Conservation (phyloP, 2,888 invertebrate species). For the Yponomeuta sedellus region DNA sequence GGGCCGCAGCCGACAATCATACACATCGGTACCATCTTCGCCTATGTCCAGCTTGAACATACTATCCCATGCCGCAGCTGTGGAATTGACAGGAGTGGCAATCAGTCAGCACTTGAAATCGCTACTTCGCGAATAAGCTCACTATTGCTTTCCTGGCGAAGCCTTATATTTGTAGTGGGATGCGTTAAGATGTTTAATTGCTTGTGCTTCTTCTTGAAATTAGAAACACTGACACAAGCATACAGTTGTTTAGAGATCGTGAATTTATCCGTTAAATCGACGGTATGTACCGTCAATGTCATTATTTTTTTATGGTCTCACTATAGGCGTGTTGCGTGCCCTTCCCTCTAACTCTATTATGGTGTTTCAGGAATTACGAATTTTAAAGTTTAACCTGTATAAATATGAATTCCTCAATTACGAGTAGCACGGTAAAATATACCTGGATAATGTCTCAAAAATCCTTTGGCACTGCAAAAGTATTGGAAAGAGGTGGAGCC, state of each 20-base stretch:
- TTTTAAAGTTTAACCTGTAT: no score
- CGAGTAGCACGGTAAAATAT: slow-evolving; percentile 12
- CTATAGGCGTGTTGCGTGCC: background rate
- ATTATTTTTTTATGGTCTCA: background rate
- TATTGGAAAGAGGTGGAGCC: slow-evolving; percentile 62
- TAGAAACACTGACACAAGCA: background rate
- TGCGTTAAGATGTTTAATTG: no score
- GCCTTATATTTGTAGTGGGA: no score
- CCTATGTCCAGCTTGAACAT: slow-evolving; percentile 44
- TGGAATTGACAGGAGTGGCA: slow-evolving; percentile 12
- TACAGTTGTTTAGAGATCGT: background rate
- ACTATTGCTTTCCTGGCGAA: no score
- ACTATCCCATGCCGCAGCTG: slow-evolving; percentile 60
- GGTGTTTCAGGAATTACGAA: no score
- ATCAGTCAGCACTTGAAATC: no score
- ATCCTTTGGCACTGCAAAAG: slow-evolving; percentile 63
- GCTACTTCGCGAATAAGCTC: background rate
- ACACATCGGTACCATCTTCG: slow-evolving; percentile 36
- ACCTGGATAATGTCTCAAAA: slow-evolving; percentile 66
- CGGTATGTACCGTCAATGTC: background rate
- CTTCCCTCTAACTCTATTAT: no score
- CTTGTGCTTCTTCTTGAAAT: no score
- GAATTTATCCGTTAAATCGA: background rate
- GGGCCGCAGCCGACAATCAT: slow-evolving; percentile 63
- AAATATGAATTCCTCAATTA: no score